Percentiles rank a stretch among this genome's conserved stretches.
Evolutionary conservation across 1,140 invertebrate genomes (phyloP).

Genomic region (Drosophila aff.): DNA sequence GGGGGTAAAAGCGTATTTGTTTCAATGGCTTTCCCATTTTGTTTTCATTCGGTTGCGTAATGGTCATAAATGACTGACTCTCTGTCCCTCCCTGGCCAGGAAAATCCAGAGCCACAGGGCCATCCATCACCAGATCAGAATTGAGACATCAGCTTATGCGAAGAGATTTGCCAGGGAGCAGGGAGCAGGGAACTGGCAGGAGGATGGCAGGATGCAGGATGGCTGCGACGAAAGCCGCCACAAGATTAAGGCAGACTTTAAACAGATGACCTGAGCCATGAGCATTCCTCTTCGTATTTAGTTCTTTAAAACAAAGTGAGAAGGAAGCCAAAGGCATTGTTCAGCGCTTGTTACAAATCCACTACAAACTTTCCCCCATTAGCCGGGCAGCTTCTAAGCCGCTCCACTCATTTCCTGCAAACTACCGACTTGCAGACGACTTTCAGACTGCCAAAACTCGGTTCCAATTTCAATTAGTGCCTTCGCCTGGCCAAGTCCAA

Average conservation of each 20-base stretch:
- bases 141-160: slow-evolving; percentile 48
- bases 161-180: slow-evolving; percentile 1
- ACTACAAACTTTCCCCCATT: slow-evolving; percentile 12
- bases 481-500: slow-evolving; percentile 7
- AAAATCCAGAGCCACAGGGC: slow-evolving; percentile 28
- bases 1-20: slow-evolving; percentile 23
- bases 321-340: not conserved
- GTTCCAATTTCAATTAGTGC: slow-evolving; percentile 59
- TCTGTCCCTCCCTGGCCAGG: slow-evolving; percentile 11
- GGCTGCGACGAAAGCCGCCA: not conserved
- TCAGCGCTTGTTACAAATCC: not conserved
- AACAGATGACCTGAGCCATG: not conserved
- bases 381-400: not conserved
- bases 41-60: slow-evolving; percentile 47
- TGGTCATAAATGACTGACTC: slow-evolving; percentile 51
- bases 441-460: slow-evolving; percentile 5
- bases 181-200: not conserved
- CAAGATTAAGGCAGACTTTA: not conserved
- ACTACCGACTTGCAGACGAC: slow-evolving; percentile 3
- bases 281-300: not conserved
- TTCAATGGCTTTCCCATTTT: slow-evolving; percentile 35
- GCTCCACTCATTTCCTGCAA: slow-evolving; percentile 14
- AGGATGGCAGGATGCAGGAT: not conserved
- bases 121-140: slow-evolving; percentile 52
- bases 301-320: not conserved